Percentiles rank a stretch among this genome's conserved stretches.
Conservation (phyloP, 2,888 invertebrate genomes). For the Ctena decussata region DNA sequence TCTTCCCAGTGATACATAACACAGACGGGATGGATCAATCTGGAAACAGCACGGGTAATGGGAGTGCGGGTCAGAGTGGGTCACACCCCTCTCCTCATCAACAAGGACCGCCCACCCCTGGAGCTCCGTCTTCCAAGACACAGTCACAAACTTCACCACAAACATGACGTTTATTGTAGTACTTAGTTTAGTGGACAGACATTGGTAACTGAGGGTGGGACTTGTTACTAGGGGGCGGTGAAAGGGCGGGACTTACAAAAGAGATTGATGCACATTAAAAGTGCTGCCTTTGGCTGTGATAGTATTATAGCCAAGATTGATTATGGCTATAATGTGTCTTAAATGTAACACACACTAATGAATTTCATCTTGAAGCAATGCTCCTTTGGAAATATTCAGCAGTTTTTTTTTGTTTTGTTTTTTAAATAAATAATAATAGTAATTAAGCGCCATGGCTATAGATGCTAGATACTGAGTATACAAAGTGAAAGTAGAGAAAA, state of each 20-base stretch:
- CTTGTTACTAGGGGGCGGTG: background rate
- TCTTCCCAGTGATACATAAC: slow-evolving; percentile 75
- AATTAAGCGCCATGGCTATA: too few species aligned
- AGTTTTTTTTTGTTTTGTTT: too few species aligned
- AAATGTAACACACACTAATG: too few species aligned
- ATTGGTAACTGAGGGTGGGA: background rate
- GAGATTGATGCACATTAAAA: slow-evolving; percentile 66
- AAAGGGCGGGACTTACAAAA: slow-evolving; percentile 13
- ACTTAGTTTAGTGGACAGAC: background rate
- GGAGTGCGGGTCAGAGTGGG: slow-evolving; percentile 65
- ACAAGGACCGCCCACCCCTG: slow-evolving; percentile 71
- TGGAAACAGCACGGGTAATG: slow-evolving; percentile 67
- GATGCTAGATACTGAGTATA: too few species aligned
- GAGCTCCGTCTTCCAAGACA: slow-evolving; percentile 69
- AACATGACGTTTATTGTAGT: slow-evolving; percentile 68
- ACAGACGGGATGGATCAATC: slow-evolving; percentile 73
- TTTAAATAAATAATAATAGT: too few species aligned
- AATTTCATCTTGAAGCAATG: too few species aligned
- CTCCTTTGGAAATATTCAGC: too few species aligned
- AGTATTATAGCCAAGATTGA: slow-evolving; percentile 46
- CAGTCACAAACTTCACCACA: slow-evolving; percentile 70
- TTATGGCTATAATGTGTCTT: background rate
- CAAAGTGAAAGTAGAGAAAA: too few species aligned
- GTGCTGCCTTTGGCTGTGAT: slow-evolving; percentile 79
- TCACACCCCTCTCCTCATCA: slow-evolving; percentile 62